Base-by-base conservation (phyloP, 2,113 vertebrate genomes). In the Rhabdornis inornatus region DNA sequence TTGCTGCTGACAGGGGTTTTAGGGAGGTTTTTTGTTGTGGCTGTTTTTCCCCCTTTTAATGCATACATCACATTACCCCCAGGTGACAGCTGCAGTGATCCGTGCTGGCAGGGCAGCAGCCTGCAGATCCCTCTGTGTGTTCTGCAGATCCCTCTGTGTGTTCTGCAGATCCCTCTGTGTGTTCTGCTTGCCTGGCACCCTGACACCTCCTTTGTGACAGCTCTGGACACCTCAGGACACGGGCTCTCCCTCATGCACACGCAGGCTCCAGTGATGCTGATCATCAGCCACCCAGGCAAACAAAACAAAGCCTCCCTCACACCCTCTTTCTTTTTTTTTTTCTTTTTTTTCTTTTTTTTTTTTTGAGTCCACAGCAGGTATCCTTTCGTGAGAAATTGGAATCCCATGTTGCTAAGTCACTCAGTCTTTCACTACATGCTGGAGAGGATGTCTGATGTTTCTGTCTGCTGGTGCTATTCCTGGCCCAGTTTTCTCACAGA, bases 91-190 rank as follows among this genome's bases (percentile, higher is more conserved):
- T 95, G 59, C 28, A 92, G 75, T 85, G 90, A 95, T 91, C 82
- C 55, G 21, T 93, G 63, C 83, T 13, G 68, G 33, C 78, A 60
- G 75, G 90, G 90, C 4, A 0, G 94, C 88, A 90, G 33, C 86
- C 83, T n/a, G 94, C 90, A 63, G 91, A 88, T 95, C 75, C 82
- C 96, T 80, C 87, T 95, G 96, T 63, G 87, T 52, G 4, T 96
- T 97, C 94, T 95, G 95, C 96, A 61, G 91, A 88, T 95, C 75
- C 82, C 96, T 80, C 90, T 96, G 96, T 63, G 87, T n/a, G n/a
- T n/a, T n/a, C 88, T 66, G 94, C 90, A 63, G 91, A 88, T 95
- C 75, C 82, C 96, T 80, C 87, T 95, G 96, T 63, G 87, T 52
- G 4, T 96, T 97, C 94, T 95, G 95, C 96, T 94, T 95, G 74